These are phyloP conservation scores for Clarias pachynema DNA, from an alignment of 2,797 vertebrate genomes.

Conservation along the genomic window DNA sequence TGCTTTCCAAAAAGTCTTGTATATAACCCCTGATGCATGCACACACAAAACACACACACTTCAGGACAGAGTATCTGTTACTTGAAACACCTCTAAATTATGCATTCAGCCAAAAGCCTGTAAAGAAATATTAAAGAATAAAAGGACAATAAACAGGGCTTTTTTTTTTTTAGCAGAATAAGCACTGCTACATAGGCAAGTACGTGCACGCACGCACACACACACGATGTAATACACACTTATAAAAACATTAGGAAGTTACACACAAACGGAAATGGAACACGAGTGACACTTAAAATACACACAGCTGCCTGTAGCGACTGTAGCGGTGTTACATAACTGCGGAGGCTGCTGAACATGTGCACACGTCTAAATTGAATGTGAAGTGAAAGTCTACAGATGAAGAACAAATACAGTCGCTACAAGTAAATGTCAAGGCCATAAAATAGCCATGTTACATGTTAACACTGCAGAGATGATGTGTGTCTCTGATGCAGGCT, in stretches of 20 bases:
- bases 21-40: slow-evolving; percentile 31
- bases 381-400: slow-evolving; percentile 5
- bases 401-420: background rate
- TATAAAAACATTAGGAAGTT: slow-evolving; percentile 22
- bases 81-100: background rate
- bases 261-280: slow-evolving; percentile 33
- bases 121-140: slow-evolving; percentile 54
- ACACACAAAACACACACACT: slow-evolving; percentile 30
- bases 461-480: background rate
- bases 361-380: background rate
- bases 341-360: background rate
- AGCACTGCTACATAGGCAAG: slow-evolving; percentile 23
- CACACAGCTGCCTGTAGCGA: slow-evolving; percentile 17
- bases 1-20: slow-evolving; percentile 61
- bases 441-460: slow-evolving; percentile 25
- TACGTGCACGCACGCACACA: slow-evolving; percentile 4
- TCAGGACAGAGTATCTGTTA: background rate
- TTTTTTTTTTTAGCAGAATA: background rate
- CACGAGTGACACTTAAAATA: slow-evolving; percentile 4
- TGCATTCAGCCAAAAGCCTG: slow-evolving; percentile 15
- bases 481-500: too few relatives aligned
- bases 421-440: slow-evolving; percentile 35
- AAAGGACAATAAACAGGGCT: slow-evolving; percentile 40
- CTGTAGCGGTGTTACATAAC: slow-evolving; percentile 29
- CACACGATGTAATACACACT: slow-evolving; percentile 4